Evolutionary conservation across 2,888 invertebrate genomes (phyloP).

Genomic region (Agriopis marginaria): DNA sequence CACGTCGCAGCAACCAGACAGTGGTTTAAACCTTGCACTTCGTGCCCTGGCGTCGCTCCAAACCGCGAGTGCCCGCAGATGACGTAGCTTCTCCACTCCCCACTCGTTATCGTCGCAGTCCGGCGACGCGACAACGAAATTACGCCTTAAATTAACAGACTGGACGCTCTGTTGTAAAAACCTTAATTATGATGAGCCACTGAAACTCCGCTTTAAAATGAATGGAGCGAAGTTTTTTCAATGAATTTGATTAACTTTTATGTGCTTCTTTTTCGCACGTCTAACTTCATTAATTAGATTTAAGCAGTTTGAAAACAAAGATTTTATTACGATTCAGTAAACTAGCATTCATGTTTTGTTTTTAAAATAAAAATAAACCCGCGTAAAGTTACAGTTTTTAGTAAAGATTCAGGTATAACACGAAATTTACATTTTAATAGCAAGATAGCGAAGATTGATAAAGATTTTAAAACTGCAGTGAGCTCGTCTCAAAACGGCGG

Average conservation of each 20-base stretch:
- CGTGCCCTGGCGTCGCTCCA: slow-evolving; percentile 76
- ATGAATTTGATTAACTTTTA: slow-evolving; percentile 39
- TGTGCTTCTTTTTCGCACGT: slow-evolving; percentile 30
- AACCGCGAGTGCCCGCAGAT: slow-evolving; percentile 77
- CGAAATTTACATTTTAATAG: slow-evolving; percentile 13
- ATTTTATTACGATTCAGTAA: background rate
- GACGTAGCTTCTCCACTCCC: slow-evolving; percentile 61
- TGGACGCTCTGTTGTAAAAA: slow-evolving; percentile 32
- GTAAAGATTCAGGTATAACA: slow-evolving; percentile 11
- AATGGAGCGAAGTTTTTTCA: slow-evolving; percentile 35
- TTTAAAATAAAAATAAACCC: slow-evolving; percentile 12
- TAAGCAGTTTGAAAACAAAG: slow-evolving; percentile 3
- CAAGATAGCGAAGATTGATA: slow-evolving; percentile 18
- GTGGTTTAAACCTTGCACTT: slow-evolving; percentile 53
- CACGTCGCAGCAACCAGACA: slow-evolving; percentile 42
- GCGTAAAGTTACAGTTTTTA: background rate
- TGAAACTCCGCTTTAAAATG: slow-evolving; percentile 35
- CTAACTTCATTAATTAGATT: slow-evolving; percentile 29
- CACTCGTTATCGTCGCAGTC: slow-evolving; percentile 64
- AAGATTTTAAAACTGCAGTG: slow-evolving; percentile 16
- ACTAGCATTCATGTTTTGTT: slow-evolving; percentile 1
- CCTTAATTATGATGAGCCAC: slow-evolving; percentile 40
- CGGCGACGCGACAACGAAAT: slow-evolving; percentile 33
- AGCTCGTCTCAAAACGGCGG: slow-evolving; percentile 15
- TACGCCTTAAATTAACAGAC: slow-evolving; percentile 37